Conservation (phyloP, 2,797 vertebrate genomes). For the Peromyscus nudipes region DNA sequence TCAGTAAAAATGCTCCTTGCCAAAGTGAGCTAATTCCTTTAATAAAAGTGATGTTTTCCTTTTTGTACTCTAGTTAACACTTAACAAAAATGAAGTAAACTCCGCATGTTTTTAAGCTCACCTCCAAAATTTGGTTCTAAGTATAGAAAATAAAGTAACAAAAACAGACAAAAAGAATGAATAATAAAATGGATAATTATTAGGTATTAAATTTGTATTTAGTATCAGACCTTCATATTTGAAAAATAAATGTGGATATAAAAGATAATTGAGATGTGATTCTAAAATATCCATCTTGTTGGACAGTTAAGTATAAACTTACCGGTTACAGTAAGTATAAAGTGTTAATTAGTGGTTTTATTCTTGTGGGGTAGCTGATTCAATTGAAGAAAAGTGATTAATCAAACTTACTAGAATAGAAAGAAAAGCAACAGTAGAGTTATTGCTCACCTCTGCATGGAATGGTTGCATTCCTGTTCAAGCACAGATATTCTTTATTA, state of each 20-base stretch:
- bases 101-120: background rate
- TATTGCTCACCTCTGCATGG: background rate
- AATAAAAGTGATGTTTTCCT: constrained; percentile 18
- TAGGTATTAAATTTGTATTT: constrained; percentile 12
- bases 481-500: constrained; percentile 13
- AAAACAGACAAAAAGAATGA: background rate
- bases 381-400: constrained; percentile 35
- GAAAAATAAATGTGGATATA: constrained; percentile 45
- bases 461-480: background rate
- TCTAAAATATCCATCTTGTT: constrained; percentile 5
- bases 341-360: constrained; percentile 30
- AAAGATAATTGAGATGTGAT: constrained; percentile 14
- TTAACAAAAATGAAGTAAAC: constrained; percentile 53
- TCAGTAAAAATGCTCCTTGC: background rate
- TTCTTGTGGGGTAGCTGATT: background rate
- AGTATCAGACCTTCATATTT: constrained; percentile 28
- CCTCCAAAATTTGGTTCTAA: constrained; percentile 39
- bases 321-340: background rate
- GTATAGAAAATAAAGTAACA: background rate
- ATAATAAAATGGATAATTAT: constrained; percentile 23
- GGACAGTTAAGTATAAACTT: background rate
- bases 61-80: constrained; percentile 41
- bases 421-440: background rate
- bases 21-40: constrained; percentile 49
- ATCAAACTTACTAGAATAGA: constrained; percentile 32